These are phyloP conservation scores for Pica pica DNA, from an alignment of 2,113 vertebrate species.

Conservation along the genomic window DNA sequence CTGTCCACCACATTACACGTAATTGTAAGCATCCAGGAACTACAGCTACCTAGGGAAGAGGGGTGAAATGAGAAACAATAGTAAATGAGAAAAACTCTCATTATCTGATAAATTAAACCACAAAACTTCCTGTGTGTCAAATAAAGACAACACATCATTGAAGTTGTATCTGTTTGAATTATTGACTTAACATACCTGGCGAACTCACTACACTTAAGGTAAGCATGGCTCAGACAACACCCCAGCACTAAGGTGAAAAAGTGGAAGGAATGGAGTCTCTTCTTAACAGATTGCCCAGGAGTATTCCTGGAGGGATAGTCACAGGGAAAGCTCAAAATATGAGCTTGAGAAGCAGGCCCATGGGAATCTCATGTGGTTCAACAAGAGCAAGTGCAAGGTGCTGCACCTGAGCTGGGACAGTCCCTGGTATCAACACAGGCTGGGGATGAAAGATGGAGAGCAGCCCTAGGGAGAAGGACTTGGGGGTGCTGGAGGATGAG, in stretches of 20 bases:
- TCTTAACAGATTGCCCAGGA: neutral
- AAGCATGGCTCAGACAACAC: neutral
- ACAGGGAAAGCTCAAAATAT: neutral
- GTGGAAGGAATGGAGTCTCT: neutral
- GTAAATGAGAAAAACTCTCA: neutral
- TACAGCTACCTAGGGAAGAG: neutral
- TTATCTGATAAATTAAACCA: neutral
- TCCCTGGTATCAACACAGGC: rapidly evolving
- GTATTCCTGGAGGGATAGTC: neutral
- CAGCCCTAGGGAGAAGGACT: neutral
- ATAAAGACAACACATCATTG: neutral
- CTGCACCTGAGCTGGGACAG: neutral
- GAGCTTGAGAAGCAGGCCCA: neutral
- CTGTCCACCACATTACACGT: neutral
- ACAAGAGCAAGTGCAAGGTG: neutral
- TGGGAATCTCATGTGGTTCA: neutral
- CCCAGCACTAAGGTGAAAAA: neutral
- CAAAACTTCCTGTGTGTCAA: neutral
- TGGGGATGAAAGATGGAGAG: neutral
- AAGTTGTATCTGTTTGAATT: neutral
- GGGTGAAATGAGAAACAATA: neutral
- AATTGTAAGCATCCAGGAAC: neutral
- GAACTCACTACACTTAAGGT: neutral
- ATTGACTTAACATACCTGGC: neutral
- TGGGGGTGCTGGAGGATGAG: too few species aligned